Conservation (phyloP, 2,888 invertebrate genomes). For the Notodonta dromedarius region DNA sequence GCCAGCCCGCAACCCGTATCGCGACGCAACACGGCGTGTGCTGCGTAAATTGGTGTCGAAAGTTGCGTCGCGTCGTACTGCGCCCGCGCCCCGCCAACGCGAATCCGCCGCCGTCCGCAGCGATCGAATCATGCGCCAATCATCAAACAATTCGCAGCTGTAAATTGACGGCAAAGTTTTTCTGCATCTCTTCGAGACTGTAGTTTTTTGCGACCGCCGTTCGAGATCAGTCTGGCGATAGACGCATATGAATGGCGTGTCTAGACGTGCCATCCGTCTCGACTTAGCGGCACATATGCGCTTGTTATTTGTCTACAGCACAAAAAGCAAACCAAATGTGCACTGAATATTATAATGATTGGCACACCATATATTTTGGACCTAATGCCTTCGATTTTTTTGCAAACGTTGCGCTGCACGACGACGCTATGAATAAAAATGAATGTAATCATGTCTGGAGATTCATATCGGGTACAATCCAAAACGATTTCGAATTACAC, state of each 20-base stretch:
- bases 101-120: background rate
- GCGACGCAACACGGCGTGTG: background rate
- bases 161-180: conserved; percentile 60
- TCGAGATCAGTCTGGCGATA: conserved; percentile 69
- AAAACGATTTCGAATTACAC: conserved; percentile 46
- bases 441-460: conserved; percentile 58
- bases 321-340: conserved; percentile 55
- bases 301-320: conserved; percentile 49
- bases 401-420: conserved; percentile 40
- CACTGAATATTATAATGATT: conserved; percentile 61
- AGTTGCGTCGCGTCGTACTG: conserved; percentile 6
- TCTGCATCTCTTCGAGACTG: conserved; percentile 47
- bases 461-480: conserved; percentile 53
- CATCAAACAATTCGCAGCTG: conserved; percentile 45
- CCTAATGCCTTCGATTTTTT: conserved; percentile 50
- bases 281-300: conserved; percentile 53
- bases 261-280: conserved; percentile 68
- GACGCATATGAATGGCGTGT: conserved; percentile 64
- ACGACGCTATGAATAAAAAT: conserved; percentile 58
- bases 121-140: conserved; percentile 12
- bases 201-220: conserved; percentile 57
- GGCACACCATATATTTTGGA: conserved; percentile 51
- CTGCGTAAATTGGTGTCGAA: conserved; percentile 5
- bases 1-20: background rate
- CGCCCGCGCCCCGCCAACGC: background rate